Percentiles rank a stretch among this genome's conserved stretches.
phyloP scores from a whole-genome alignment of 1,140 invertebrate species.

The Orius insidiosus region DNA sequence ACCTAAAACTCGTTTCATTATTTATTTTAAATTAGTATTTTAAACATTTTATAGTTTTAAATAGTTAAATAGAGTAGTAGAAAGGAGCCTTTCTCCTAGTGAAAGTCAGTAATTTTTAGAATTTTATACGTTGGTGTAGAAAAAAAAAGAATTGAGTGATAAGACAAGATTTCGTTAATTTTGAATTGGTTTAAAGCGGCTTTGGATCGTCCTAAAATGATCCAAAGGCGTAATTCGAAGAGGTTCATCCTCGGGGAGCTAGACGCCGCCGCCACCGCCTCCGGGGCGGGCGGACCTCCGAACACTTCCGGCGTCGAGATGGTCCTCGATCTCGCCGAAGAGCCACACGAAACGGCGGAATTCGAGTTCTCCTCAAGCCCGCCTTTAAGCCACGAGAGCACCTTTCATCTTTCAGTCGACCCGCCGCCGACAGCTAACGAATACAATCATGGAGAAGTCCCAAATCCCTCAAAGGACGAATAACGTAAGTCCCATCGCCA shows the following conservation, averaged over 20 bases:
- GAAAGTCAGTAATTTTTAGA: too few species aligned
- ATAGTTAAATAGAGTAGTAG: too few species aligned
- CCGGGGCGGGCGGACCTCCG: slow-evolving; percentile 15
- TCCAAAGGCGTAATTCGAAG: slow-evolving; percentile 31
- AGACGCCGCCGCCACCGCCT: slow-evolving; percentile 25
- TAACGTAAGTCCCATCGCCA: slow-evolving; percentile 18
- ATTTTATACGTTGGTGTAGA: too few species aligned
- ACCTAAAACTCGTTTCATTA: too few species aligned
- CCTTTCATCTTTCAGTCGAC: slow-evolving; percentile 19
- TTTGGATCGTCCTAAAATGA: slow-evolving; percentile 14
- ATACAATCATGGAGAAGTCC: slow-evolving; percentile 20
- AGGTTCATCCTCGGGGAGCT: slow-evolving; percentile 45
- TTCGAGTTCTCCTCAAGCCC: slow-evolving; percentile 20
- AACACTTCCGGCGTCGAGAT: slow-evolving; percentile 10
- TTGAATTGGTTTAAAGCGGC: slow-evolving; percentile 1
- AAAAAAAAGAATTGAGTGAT: too few species aligned
- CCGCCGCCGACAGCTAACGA: slow-evolving; percentile 18
- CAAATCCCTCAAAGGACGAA: slow-evolving; percentile 19
- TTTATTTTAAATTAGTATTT: too few species aligned
- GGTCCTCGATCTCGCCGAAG: slow-evolving; percentile 16
- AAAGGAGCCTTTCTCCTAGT: too few species aligned
- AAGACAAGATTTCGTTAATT: slow-evolving; percentile 2
- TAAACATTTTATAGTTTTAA: too few species aligned
- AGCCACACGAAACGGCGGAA: slow-evolving; percentile 9
- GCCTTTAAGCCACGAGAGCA: slow-evolving; percentile 20